Base-by-base conservation (phyloP, 2,888 invertebrate genomes). In the Drosophila subsilvestris region DNA sequence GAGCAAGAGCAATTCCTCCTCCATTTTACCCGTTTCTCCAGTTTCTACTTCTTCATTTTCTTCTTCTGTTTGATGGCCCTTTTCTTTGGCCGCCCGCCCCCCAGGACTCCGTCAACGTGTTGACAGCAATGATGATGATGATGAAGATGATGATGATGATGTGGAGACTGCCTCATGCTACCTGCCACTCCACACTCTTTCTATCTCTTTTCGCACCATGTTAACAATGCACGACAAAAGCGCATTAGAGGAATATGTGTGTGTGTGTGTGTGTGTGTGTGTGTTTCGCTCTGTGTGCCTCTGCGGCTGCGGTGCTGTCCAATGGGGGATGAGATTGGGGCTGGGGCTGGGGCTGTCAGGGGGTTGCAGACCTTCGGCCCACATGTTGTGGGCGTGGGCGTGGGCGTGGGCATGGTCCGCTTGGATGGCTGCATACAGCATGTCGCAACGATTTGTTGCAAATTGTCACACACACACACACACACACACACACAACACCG, bases 391-490 rank as follows among this genome's bases (percentile, higher is more conserved):
- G 62, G 69, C 76, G 75, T 80, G 67, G 67, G 76, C 73, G 62
- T 58, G 67, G 63, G 76, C 73, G 62, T 58, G 44, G 62, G 69
- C 76, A 78, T 80, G 62, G 76, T 57, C 67, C 63, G 71, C 79
- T 81, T 74, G 74, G 75, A 63, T 79, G 74, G 59, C 63, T 75
- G 75, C 76, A 70, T 58, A 54, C 67, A 67, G 82, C 86, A 85
- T 75, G 80, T 82, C 65, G 83, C 83, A 81, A 74, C 83, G 79
- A 81, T 86, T 85, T 85, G 82, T 76, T 79, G 79, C 82, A 82
- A 85, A 85, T 79, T 69, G 69, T 80, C 78, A 61, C 62, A 74
- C 63, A 67, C 47, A 60, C 49, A 59, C 37, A 29, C 43, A 43
- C 27, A 49, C 27, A 49, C 43, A 22, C 32, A 60, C 75, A 20